Conservation (phyloP, 2,888 invertebrate genomes). For the Nudaria mundana region DNA sequence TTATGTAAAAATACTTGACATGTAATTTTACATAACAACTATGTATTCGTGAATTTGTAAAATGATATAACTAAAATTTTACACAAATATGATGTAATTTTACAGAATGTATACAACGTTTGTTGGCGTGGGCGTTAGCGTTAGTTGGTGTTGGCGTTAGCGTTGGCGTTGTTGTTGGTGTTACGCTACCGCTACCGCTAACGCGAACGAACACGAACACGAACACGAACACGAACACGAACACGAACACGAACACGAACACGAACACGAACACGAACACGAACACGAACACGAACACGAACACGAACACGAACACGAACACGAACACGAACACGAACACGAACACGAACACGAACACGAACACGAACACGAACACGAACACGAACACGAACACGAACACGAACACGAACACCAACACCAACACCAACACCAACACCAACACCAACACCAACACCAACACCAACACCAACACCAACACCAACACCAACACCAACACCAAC, state of each 20-base stretch:
- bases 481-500: neutral
- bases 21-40: no score
- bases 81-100: no score
- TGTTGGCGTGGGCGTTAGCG: no score
- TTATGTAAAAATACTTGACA: no score
- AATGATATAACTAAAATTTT: no score
- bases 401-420: neutral
- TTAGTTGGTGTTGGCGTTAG: no score
- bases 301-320: neutral
- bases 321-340: neutral
- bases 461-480: neutral
- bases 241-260: neutral
- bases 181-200: no score
- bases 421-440: neutral
- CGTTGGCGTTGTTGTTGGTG: no score
- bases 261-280: neutral
- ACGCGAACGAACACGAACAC: no score
- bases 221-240: no score
- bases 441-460: neutral
- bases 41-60: no score
- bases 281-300: neutral
- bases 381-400: neutral
- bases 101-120: no score
- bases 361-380: neutral
- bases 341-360: neutral